Evolutionary conservation across 2,113 vertebrate species (phyloP).

Genomic region (Brachypteracias leptosomus): DNA sequence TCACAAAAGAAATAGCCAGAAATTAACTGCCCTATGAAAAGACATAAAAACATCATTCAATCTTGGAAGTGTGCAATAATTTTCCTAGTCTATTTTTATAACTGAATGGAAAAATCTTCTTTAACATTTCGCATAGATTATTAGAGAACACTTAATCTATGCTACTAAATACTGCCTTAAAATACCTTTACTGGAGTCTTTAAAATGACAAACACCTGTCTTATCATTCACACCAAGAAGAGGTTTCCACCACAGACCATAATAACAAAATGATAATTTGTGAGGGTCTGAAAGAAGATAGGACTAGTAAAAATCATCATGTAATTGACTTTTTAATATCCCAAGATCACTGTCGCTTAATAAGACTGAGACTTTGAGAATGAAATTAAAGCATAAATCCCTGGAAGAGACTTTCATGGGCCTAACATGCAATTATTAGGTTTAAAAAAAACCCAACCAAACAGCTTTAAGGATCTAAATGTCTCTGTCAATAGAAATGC

Average conservation of each 20-base stretch:
- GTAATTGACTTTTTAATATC: constrained; percentile 49
- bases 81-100: background rate
- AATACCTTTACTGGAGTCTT: constrained; percentile 30
- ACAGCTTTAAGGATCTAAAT: background rate
- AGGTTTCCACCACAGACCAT: constrained; percentile 26
- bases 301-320: constrained; percentile 35
- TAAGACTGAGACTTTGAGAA: constrained; percentile 15
- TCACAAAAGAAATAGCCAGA: background rate
- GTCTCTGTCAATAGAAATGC: background rate
- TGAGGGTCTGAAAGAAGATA: constrained; percentile 39
- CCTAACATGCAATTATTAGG: background rate
- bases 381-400: constrained; percentile 14
- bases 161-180: constrained; percentile 9
- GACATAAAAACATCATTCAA: background rate
- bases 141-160: constrained; percentile 10
- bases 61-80: background rate
- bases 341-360: background rate
- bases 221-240: constrained; percentile 21
- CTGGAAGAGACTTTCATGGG: background rate
- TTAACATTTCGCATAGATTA: background rate
- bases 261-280: constrained; percentile 50
- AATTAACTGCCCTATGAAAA: background rate
- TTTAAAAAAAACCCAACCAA: background rate
- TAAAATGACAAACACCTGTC: constrained; percentile 66
- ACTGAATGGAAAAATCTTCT: background rate